These are phyloP conservation scores for Pyrgilauda ruficollis DNA, from an alignment of 2,113 vertebrate genomes.

Conservation along the genomic window DNA sequence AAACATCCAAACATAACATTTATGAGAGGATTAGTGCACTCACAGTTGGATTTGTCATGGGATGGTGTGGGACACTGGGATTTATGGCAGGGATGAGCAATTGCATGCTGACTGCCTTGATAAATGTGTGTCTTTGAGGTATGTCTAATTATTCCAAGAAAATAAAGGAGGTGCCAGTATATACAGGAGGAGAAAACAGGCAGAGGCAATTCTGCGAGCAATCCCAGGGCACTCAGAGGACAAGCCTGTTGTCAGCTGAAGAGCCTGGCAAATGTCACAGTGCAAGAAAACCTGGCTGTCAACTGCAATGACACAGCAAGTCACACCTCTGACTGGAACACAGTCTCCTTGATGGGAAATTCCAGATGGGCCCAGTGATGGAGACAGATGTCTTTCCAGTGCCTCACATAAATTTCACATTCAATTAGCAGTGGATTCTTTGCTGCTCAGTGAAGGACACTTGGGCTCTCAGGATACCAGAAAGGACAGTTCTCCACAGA, in stretches of 20 bases:
- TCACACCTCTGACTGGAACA: background rate
- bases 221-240: background rate
- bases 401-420: background rate
- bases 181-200: background rate
- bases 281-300: background rate
- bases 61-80: background rate
- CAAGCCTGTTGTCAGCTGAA: background rate
- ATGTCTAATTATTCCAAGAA: background rate
- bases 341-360: background rate
- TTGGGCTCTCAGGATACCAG: background rate
- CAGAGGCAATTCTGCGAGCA: background rate
- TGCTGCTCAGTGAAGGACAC: background rate
- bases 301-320: background rate
- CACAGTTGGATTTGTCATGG: background rate
- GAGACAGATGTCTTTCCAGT: background rate
- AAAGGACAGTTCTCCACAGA: background rate
- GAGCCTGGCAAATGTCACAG: background rate
- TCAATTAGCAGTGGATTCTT: background rate
- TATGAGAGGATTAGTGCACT: background rate
- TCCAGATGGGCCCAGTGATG: background rate
- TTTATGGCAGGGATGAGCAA: background rate
- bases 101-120: background rate
- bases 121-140: background rate
- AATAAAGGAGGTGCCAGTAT: background rate
- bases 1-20: background rate